Percentiles rank a stretch among this genome's conserved stretches.
Conservation (phyloP, 2,113 vertebrate species). For the Synchiropus splendidus region DNA sequence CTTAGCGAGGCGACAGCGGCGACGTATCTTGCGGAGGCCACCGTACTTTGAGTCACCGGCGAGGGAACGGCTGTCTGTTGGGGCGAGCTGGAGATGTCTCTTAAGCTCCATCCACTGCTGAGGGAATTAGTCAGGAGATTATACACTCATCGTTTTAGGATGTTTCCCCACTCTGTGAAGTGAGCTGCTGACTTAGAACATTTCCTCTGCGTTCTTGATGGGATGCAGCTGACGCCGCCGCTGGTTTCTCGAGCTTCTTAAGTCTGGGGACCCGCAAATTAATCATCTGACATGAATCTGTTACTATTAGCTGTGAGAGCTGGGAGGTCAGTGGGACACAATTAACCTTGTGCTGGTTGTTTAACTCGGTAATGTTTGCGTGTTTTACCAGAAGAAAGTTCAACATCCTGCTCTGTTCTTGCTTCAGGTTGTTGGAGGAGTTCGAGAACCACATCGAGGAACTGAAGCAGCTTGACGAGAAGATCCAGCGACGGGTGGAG, state of each 20-base stretch:
- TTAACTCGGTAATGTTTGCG: conserved; percentile 9
- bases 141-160: conserved; percentile 72
- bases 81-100: conserved; percentile 63
- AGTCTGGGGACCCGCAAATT: conserved; percentile 54
- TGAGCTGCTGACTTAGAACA: conserved; percentile 68
- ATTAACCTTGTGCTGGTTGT: conserved; percentile 40
- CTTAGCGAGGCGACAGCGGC: conserved; percentile 48
- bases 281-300: conserved; percentile 45
- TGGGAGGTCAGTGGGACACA: conserved; percentile 48
- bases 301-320: conserved; percentile 37
- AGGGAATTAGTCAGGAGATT: conserved; percentile 74
- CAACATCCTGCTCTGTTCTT: conserved; percentile 4
- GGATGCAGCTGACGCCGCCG: conserved; percentile 70
- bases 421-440: conserved; percentile 83
- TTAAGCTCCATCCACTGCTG: conserved; percentile 67
- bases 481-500: conserved; percentile 93
- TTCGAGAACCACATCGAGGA: conserved; percentile 97
- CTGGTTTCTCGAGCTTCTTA: conserved; percentile 59
- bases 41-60: conserved; percentile 66
- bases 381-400: conserved; percentile 11
- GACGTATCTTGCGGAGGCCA: conserved; percentile 58
- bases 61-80: conserved; percentile 60
- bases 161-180: conserved; percentile 63
- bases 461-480: conserved; percentile 92
- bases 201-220: conserved; percentile 64